phyloP scores from a whole-genome alignment of 2,797 vertebrate genomes.

The Brachyrhaphis roseni region DNA sequence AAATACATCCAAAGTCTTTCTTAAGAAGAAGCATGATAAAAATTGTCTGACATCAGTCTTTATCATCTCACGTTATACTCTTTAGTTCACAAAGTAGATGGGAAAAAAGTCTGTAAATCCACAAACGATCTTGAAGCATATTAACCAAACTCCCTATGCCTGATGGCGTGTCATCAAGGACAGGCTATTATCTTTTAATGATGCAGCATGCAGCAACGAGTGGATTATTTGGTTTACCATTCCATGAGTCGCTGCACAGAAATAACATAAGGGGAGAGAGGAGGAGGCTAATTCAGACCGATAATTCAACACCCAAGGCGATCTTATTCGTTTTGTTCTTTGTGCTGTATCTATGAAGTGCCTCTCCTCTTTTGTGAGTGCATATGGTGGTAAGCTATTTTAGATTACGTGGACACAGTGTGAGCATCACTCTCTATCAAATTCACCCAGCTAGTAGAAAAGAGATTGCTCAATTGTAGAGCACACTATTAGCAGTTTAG shows the following conservation, averaged over 20 bases:
- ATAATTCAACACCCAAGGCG: slow-evolving; percentile 57
- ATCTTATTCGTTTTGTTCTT: slow-evolving; percentile 64
- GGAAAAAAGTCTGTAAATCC: slow-evolving; percentile 26
- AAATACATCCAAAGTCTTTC: slow-evolving; percentile 17
- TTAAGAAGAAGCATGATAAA: slow-evolving; percentile 32
- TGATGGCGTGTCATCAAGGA: slow-evolving; percentile 70
- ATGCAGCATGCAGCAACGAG: slow-evolving; percentile 70
- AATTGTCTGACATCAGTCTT: slow-evolving; percentile 7
- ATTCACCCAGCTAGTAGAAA: slow-evolving; percentile 32
- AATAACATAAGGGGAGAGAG: slow-evolving; percentile 59
- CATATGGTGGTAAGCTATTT: slow-evolving; percentile 65
- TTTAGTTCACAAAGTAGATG: slow-evolving; percentile 25
- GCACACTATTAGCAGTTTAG: slow-evolving; percentile 1
- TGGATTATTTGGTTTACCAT: slow-evolving; percentile 74
- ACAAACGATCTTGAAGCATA: slow-evolving; percentile 55
- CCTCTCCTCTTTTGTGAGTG: slow-evolving; percentile 56
- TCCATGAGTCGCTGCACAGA: slow-evolving; percentile 68
- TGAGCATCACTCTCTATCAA: slow-evolving; percentile 37
- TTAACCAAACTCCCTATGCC: slow-evolving; percentile 65
- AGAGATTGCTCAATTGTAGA: slow-evolving; percentile 29
- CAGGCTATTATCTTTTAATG: slow-evolving; percentile 71
- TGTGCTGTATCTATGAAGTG: slow-evolving; percentile 57
- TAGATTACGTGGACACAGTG: slow-evolving; percentile 38
- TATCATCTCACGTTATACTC: slow-evolving; percentile 23
- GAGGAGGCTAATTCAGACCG: slow-evolving; percentile 63